Base-by-base conservation (phyloP, 2,797 vertebrate species). In the Acanthurus tractus region DNA sequence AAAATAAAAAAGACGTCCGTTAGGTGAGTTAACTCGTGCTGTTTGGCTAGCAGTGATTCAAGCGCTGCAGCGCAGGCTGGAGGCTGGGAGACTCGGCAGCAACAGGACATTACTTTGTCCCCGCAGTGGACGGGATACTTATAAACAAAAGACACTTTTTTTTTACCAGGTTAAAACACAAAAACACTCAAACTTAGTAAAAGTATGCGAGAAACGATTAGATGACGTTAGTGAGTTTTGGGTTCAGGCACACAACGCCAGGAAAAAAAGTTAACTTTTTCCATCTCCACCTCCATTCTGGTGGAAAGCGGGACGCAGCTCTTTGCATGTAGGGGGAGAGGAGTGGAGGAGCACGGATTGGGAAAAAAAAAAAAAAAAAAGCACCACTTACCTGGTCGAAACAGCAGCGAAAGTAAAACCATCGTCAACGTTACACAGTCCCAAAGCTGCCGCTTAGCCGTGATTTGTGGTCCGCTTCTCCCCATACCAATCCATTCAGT, bases 401-500 rank as follows among this genome's bases (percentile, higher is more conserved):
- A 91, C 69, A 96, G 92, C 90, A 96, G 79, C 62, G 94, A 94
- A 66, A 95, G 86, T 54, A 95, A 79, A 85, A 96, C 89, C 95
- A 95, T 94, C 29, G 88, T 92, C 78, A 96, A 71, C 76, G 92
- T 93, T 82, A 95, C 89, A 93, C 93, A 94, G 94, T 94, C 92
- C 93, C 92, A 94, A 82, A 96, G 95, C 94, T 92, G 93, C 94
- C 90, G 95, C 95, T 95, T 93, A 95, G 95, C 95, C 95, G 92
- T 92, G 94, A 89, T 94, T 79, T 93, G 93, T 90, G 94, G 86
- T 95, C 95, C 94, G 94, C 95, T 95, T 95, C 93, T 95, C 95
- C 96, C 95, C 96, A 96, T 96, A 86, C 94, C 96, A 96, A 95
- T 94, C 95, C 96, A 96, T 96, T 91, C 96, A 96, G 91, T 95